These are phyloP conservation scores for Cantharis rufa DNA, from an alignment of 2,888 invertebrate genomes.

Conservation along the genomic window DNA sequence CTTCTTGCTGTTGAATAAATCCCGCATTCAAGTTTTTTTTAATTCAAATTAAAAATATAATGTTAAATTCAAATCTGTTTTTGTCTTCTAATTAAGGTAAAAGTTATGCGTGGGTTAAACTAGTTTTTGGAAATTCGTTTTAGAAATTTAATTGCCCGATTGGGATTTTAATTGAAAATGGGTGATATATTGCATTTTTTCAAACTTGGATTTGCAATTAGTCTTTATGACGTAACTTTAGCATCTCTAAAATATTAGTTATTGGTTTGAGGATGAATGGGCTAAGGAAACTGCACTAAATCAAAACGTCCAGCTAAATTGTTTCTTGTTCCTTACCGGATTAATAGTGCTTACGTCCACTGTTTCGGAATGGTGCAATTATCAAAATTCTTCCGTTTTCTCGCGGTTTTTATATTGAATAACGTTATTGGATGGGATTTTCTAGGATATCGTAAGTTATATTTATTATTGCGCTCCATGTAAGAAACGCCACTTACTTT, in stretches of 20 bases:
- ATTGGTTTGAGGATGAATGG: conserved; percentile 39
- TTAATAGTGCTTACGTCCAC: conserved; percentile 47
- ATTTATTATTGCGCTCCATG: conserved; percentile 35
- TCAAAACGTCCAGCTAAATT: conserved; percentile 43
- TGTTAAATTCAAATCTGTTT: not conserved
- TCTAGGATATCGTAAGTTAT: conserved; percentile 36
- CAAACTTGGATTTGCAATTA: not conserved
- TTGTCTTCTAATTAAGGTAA: not conserved
- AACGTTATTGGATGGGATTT: conserved; percentile 38
- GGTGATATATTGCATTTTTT: not conserved
- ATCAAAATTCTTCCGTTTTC: conserved; percentile 42
- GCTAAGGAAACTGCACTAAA: conserved; percentile 39
- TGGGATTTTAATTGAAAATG: not conserved
- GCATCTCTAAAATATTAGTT: conserved; percentile 40
- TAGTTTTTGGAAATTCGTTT: not conserved
- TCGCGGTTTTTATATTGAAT: conserved; percentile 38
- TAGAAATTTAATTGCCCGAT: not conserved
- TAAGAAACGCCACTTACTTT: conserved; percentile 6
- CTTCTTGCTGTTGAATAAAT: conserved; percentile 11
- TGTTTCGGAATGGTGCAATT: conserved; percentile 45
- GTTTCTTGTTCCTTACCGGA: conserved; percentile 45
- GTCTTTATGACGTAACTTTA: conserved; percentile 28
- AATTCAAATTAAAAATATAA: not conserved
- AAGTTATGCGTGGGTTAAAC: not conserved
- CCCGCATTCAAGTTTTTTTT: not conserved